Base-by-base conservation (phyloP, 2,113 vertebrate species). In the Lampris incognitus region DNA sequence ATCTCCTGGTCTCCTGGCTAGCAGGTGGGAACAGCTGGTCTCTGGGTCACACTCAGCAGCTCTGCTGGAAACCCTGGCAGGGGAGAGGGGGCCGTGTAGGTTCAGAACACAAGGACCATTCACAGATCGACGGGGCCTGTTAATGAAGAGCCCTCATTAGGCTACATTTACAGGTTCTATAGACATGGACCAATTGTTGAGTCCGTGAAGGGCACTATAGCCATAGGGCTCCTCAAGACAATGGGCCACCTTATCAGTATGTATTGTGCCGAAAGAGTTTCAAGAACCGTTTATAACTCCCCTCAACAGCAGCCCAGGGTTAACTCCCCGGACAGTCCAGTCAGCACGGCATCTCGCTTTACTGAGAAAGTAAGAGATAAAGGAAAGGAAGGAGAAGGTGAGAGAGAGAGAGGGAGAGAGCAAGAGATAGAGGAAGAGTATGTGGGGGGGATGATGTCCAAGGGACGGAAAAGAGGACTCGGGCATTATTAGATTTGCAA, bases 1-100 rank as follows among this genome's bases (percentile, higher is more conserved):
- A 76, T 69, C 56, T 9, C 56, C 57, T 38, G 57, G 1, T 86
- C 83, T 38, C 82, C 80, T 90, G 89, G 88, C 88, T 78, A 76
- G 91, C 93, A 94, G 92, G 93, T 93, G 94, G 84, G 93, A 93
- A 93, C 94, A 94, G 92, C 94, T 94, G 94, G 92, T 90, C 88
- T 74, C 67, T 74, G 80, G 24, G 24, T 24, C 24, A 24, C 24
- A 67, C 52, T 72, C 57, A 72, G 40, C 50, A 73, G 42, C 86
- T 55, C 88, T 59, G 87, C 84, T 91, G 88, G 87, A 88, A 64
- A 84, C 81, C 90, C 80, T 75, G 80, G 58, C 65, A 9, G 46
- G 79, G 54, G 67, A 81, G 66, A 78, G 59, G 8, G 50, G 60
- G 48, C 71, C 86, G 76, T 57, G 75, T 61, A 70, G 77, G 72